Conservation (phyloP, 2,888 invertebrate genomes). For the Temnothorax rugatulus region DNA sequence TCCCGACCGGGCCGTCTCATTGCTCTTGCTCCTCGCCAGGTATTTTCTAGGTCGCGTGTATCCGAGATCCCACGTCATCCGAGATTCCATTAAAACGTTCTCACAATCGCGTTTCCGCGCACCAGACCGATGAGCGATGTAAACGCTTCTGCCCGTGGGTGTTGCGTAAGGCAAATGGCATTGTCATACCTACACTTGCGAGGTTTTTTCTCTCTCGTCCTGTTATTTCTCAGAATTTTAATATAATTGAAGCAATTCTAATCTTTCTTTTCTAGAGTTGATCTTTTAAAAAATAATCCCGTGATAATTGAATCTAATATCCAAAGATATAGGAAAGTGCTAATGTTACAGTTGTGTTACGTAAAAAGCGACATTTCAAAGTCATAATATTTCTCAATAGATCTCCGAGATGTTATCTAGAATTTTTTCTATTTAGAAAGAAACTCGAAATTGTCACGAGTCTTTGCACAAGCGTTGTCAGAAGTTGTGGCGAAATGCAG, state of each 20-base stretch:
- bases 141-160: background rate
- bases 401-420: background rate
- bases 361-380: background rate
- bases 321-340: background rate
- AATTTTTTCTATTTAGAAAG: background rate
- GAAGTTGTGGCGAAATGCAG: background rate
- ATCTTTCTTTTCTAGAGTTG: background rate
- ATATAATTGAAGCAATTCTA: background rate
- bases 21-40: conserved; percentile 65
- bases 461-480: background rate
- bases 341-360: background rate
- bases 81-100: conserved; percentile 33
- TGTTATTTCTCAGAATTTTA: conserved; percentile 9
- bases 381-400: background rate
- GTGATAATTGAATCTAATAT: background rate
- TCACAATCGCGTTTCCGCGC: conserved; percentile 47
- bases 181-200: background rate
- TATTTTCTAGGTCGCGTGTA: conserved; percentile 70
- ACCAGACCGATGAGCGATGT: conserved; percentile 5
- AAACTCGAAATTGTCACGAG: background rate
- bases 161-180: conserved; percentile 8
- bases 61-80: conserved; percentile 54
- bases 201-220: background rate
- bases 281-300: background rate
- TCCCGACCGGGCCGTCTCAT: conserved; percentile 47